Percentiles rank a stretch among this genome's conserved stretches.
phyloP scores from a whole-genome alignment of 2,113 vertebrate species.

The Cyanoderma ruficeps region DNA sequence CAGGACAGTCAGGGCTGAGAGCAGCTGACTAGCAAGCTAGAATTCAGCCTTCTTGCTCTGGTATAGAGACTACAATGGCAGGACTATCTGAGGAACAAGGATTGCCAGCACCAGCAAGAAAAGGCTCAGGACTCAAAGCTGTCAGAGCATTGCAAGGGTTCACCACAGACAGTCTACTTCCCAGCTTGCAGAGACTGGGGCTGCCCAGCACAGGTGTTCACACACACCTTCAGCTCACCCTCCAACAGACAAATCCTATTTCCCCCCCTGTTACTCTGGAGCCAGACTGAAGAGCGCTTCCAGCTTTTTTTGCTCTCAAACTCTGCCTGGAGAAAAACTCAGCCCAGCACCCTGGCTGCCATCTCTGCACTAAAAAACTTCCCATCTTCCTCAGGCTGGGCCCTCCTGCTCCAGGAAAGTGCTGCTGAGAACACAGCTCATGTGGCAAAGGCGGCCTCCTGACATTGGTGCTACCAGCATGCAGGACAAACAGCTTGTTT shows the following conservation, averaged over 20 bases:
- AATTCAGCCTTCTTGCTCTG: neutral
- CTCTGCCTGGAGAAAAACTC: neutral
- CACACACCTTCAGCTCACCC: neutral
- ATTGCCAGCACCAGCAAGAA: accelerated
- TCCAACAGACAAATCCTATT: neutral
- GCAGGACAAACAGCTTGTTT: neutral
- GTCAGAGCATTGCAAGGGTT: accelerated
- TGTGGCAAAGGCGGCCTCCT: neutral
- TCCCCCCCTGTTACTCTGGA: neutral
- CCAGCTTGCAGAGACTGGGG: neutral
- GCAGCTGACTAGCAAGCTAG: neutral
- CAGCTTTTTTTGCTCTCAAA: neutral
- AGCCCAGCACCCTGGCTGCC: neutral
- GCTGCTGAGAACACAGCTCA: neutral
- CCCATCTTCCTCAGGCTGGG: neutral
- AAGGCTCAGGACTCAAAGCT: neutral
- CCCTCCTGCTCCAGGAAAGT: neutral
- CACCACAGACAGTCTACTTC: neutral
- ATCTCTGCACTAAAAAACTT: neutral
- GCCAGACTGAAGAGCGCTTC: neutral
- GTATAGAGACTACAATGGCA: neutral
- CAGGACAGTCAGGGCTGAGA: neutral
- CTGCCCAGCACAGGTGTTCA: neutral
- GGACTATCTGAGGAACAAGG: neutral
- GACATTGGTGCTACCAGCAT: neutral